Evolutionary conservation across 1,140 invertebrate genomes (phyloP), one percentile per base, ranked within the genome.

Genomic region (Muscidifurax raptorellus): DNA sequence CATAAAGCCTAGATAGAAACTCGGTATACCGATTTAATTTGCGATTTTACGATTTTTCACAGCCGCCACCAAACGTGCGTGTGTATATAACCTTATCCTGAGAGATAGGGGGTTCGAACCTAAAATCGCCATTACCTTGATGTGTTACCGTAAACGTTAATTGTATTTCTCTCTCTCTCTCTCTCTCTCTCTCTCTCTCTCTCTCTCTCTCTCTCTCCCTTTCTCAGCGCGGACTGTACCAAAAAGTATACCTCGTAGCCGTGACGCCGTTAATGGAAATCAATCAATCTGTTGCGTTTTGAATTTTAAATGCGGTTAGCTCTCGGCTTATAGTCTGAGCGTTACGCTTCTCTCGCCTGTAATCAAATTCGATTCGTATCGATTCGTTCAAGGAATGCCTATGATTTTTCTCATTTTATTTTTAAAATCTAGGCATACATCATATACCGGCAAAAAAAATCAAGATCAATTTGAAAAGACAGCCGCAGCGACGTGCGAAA

Each of bases 271-370:
- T 12, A 27, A 75, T 47, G 40, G 47, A 76, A 47, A 36, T 36
- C 15, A 25, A 76, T 77, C 75, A 52, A 78, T 78, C 52, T 3
- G 36, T n/a, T 13, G 27, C 28, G 76, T 52, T 77, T 77, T 30
- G 25, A 78, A 78, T 78, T 78, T 64, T 64, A 78, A 78, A 47
- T 64, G 76, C 47, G 10, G 47, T 0, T n/a, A n/a, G 75, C 36
- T 77, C 7, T 32, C n/a, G n/a, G n/a, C n/a, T n/a, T n/a, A n/a
- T n/a, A n/a, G n/a, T n/a, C n/a, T n/a, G 10, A 76, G 44, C 30
- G 25, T 30, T 28, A 10, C 59, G 47, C 47, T 4, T 77, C 40
- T 40, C 7, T 77, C 47, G n/a, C 27, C 59, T 64, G 18, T 64
- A 64, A 64, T 32, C 28, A 15, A 32, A 64, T 64, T 32, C 59